Percentiles rank a stretch among this genome's conserved stretches.
These are phyloP conservation scores for Catostylus mosaicus DNA, from an alignment of 30 jellyfish, hydroid and myxozoan species.

Conservation along the genomic window DNA sequence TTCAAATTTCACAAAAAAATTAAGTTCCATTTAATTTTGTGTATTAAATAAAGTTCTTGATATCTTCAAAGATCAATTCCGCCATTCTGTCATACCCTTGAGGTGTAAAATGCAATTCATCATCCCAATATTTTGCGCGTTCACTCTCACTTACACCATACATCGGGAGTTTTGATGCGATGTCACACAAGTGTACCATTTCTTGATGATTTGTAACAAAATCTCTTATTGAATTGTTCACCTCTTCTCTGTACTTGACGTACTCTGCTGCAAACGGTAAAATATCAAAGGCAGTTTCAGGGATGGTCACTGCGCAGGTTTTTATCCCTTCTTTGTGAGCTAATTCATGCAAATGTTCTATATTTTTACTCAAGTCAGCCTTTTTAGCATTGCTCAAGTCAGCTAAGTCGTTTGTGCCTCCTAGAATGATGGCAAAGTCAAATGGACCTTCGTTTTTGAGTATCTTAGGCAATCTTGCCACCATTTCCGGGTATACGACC, in stretches of 20 bases:
- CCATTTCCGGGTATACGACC: conserved; percentile 75
- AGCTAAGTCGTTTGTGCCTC: conserved; percentile 86
- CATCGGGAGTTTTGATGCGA: conserved; percentile 62
- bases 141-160: conserved; percentile 32
- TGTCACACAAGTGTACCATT: conserved; percentile 57
- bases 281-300: conserved; percentile 53
- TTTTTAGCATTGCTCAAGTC: conserved; percentile 18
- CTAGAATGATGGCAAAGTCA: conserved; percentile 76
- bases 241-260: conserved; percentile 48
- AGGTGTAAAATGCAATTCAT: conserved; percentile 81
- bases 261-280: conserved; percentile 34
- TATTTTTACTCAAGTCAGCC: conserved; percentile 44
- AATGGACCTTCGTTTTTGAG: conserved; percentile 14
- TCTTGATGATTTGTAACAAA: conserved; percentile 31
- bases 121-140: conserved; percentile 70
- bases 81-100: conserved; percentile 84
- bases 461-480: conserved; percentile 41
- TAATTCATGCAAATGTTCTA: conserved; percentile 53
- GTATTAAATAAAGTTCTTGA: conserved; percentile 26
- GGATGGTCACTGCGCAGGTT: conserved; percentile 83
- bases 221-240: conserved; percentile 48
- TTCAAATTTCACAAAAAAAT: neutral
- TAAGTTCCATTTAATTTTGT: neutral
- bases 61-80: conserved; percentile 63
- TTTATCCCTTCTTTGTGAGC: conserved; percentile 53